Conservation (phyloP, 2,888 invertebrate species). For the Nymphalis urticae region DNA sequence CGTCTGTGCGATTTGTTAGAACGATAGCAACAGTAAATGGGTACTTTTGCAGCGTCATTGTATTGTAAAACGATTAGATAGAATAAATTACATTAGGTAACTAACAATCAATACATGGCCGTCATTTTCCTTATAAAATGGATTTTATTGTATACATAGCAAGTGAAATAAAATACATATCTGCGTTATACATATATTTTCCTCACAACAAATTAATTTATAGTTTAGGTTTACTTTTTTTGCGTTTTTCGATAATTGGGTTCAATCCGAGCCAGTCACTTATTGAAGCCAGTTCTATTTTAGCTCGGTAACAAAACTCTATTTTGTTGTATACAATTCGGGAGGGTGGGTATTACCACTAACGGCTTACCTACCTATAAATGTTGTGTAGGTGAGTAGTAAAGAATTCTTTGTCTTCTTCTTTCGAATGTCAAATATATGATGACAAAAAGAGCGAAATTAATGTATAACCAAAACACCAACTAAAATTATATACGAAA, state of each 20-base stretch:
- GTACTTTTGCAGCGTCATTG: constrained; percentile 15
- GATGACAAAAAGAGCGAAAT: too few relatives aligned
- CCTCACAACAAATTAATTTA: neutral
- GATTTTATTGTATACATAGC: neutral
- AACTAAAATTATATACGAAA: too few relatives aligned
- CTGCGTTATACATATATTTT: neutral
- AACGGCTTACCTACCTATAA: too few relatives aligned
- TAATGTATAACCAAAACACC: too few relatives aligned
- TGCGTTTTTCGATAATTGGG: neutral
- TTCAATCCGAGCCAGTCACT: neutral
- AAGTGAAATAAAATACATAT: neutral
- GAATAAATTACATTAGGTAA: constrained; percentile 24
- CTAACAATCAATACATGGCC: neutral
- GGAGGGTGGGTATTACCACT: neutral
- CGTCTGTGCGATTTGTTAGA: neutral
- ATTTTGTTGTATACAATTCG: neutral
- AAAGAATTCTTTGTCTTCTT: too few relatives aligned
- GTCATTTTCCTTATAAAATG: constrained; percentile 12
- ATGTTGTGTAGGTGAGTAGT: too few relatives aligned
- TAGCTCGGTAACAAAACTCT: neutral
- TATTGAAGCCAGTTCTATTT: neutral
- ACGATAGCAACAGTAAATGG: constrained; percentile 9
- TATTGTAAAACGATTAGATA: constrained; percentile 25
- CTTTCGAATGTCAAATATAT: too few relatives aligned
- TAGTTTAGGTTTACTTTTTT: neutral